Conservation (phyloP, 2,888 invertebrate genomes). For the Belgica antarctica region DNA sequence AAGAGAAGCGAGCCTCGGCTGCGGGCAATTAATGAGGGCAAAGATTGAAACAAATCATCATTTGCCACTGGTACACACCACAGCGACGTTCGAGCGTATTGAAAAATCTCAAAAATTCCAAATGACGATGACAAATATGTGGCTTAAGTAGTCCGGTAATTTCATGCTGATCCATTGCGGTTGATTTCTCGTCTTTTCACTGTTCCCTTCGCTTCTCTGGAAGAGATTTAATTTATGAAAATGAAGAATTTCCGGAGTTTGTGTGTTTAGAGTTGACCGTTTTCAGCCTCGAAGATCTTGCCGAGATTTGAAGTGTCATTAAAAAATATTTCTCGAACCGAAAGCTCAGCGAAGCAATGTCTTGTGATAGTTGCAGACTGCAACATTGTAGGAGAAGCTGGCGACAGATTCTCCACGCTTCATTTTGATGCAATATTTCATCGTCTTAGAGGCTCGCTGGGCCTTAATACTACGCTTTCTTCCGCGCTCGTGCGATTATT, state of each 20-base stretch:
- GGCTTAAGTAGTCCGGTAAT: neutral
- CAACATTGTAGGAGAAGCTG: too few relatives aligned
- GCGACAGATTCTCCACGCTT: too few relatives aligned
- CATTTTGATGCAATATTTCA: constrained; percentile 5
- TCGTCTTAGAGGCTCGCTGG: neutral
- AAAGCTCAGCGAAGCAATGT: too few relatives aligned
- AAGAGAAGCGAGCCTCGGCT: neutral
- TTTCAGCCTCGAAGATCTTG: constrained; percentile 9
- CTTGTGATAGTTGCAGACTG: too few relatives aligned
- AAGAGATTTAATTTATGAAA: neutral
- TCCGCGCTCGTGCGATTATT: neutral
- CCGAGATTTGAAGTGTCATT: neutral
- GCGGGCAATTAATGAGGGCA: neutral
- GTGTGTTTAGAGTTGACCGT: neutral
- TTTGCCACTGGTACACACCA: neutral
- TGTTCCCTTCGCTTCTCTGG: too few relatives aligned
- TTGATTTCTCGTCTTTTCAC: too few relatives aligned
- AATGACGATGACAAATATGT: neutral
- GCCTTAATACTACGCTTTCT: too few relatives aligned
- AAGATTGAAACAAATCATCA: constrained; percentile 11
- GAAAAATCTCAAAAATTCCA: neutral
- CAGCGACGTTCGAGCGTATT: too few relatives aligned
- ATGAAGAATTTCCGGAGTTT: neutral
- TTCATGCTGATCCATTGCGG: too few relatives aligned
- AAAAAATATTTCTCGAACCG: neutral